These are phyloP conservation scores for Lasaia peninsularis DNA, from an alignment of 1,140 invertebrate species.

Conservation along the genomic window DNA sequence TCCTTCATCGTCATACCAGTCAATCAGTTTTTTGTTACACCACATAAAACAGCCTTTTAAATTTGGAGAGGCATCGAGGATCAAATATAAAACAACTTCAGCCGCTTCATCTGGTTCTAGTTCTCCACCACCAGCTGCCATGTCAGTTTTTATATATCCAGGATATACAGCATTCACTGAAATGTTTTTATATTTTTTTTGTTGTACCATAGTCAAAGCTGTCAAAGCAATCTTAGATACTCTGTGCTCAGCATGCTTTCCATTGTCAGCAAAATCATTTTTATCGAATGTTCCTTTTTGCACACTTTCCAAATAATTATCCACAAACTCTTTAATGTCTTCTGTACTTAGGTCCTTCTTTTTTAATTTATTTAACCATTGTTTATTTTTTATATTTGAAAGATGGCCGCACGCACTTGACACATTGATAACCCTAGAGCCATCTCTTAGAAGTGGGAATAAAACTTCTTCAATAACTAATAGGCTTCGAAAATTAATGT, in stretches of 20 bases:
- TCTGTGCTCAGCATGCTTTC: slow-evolving; percentile 81
- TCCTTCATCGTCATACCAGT: slow-evolving; percentile 55
- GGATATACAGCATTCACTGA: slow-evolving; percentile 65
- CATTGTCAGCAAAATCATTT: slow-evolving; percentile 77
- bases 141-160: slow-evolving; percentile 54
- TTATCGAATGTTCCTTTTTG: slow-evolving; percentile 63
- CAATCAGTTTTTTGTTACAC: slow-evolving; percentile 48
- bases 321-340: slow-evolving; percentile 80
- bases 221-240: slow-evolving; percentile 86
- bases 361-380: slow-evolving; percentile 51
- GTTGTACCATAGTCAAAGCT: slow-evolving; percentile 79
- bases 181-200: slow-evolving; percentile 54
- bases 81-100: slow-evolving; percentile 45
- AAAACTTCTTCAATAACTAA: slow-evolving; percentile 81
- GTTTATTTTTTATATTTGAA: slow-evolving; percentile 77
- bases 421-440: slow-evolving; percentile 86
- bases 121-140: slow-evolving; percentile 42
- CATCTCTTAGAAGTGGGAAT: slow-evolving; percentile 83
- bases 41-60: slow-evolving; percentile 60
- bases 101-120: slow-evolving; percentile 48
- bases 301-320: slow-evolving; percentile 81
- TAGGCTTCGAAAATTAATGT: slow-evolving; percentile 83
- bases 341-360: slow-evolving; percentile 73
- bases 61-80: slow-evolving; percentile 55
- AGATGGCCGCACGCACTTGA: slow-evolving; percentile 83